phyloP scores from a whole-genome alignment of 2,888 invertebrate genomes.

The Melinaea marsaeus region DNA sequence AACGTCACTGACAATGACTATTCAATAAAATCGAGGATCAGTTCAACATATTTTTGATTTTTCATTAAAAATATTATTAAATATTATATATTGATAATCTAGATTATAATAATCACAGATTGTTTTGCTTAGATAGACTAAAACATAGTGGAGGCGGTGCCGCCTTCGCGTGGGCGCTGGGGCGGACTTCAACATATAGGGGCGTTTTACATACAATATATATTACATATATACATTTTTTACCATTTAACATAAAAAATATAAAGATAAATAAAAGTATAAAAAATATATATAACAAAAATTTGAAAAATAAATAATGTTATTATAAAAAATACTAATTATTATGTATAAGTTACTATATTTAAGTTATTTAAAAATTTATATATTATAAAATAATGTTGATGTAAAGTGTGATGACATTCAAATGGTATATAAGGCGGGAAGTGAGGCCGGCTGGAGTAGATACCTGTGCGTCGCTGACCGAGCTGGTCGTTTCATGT shows the following conservation, averaged over 20 bases:
- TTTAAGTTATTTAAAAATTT: background rate
- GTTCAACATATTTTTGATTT: too few relatives aligned
- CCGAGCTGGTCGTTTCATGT: constrained; percentile 12
- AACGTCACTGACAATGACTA: too few relatives aligned
- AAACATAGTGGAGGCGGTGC: background rate
- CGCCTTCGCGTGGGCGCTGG: constrained; percentile 5
- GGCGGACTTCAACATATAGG: background rate
- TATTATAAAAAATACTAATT: background rate
- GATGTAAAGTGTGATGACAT: constrained; percentile 6
- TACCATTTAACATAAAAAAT: too few relatives aligned
- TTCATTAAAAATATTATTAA: too few relatives aligned
- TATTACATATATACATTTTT: too few relatives aligned
- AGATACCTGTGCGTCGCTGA: constrained; percentile 30
- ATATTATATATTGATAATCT: too few relatives aligned
- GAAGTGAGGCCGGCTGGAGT: constrained; percentile 20
- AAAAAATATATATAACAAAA: background rate
- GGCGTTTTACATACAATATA: background rate
- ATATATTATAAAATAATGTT: background rate
- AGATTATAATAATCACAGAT: too few relatives aligned
- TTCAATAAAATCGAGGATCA: too few relatives aligned
- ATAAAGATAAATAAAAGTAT: background rate
- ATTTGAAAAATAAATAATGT: background rate
- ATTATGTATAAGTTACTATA: background rate
- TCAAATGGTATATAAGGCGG: constrained; percentile 29
- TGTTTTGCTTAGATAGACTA: too few relatives aligned